Conservation (phyloP, 2,888 invertebrate genomes). For the Phyllotreta cruciferae region DNA sequence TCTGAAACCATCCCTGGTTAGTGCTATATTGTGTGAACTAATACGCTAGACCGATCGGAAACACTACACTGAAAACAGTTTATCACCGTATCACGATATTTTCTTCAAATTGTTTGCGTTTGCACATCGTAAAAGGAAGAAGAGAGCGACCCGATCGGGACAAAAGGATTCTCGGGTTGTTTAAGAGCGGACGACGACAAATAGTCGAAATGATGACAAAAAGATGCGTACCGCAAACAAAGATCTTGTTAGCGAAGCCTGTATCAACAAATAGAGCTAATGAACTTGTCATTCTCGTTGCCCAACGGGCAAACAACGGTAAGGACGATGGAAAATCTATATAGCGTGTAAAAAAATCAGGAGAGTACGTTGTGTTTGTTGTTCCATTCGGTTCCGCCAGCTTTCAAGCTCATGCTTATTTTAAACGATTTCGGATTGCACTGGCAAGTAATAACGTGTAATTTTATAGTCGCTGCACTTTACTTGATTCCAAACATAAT, state of each 20-base stretch:
- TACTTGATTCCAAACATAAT: too few relatives aligned
- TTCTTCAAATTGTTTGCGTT: conserved; percentile 21
- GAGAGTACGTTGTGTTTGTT: too few relatives aligned
- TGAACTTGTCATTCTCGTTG: conserved; percentile 26
- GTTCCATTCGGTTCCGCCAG: too few relatives aligned
- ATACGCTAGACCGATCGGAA: conserved; percentile 13
- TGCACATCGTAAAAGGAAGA: conserved; percentile 19
- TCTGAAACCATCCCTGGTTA: not conserved
- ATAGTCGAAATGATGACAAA: conserved; percentile 13
- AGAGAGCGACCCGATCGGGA: conserved; percentile 4
- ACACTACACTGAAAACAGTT: conserved; percentile 8
- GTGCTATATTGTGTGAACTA: conserved; percentile 6
- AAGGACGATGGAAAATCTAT: not conserved
- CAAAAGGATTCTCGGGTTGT: conserved; percentile 8
- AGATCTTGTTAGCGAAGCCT: conserved; percentile 12
- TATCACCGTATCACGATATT: conserved; percentile 14
- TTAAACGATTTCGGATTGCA: too few relatives aligned
- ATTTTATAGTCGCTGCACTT: too few relatives aligned
- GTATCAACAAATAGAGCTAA: conserved; percentile 25
- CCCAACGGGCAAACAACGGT: conserved; percentile 6
- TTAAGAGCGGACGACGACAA: conserved; percentile 3
- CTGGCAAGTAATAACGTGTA: too few relatives aligned
- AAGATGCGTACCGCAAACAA: conserved; percentile 14
- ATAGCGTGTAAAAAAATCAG: too few relatives aligned
- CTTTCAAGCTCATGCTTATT: too few relatives aligned